Evolutionary conservation across 2,888 invertebrate species (phyloP), one percentile per base, ranked within the genome.

Genomic region (Arrhopalites spinosus): DNA sequence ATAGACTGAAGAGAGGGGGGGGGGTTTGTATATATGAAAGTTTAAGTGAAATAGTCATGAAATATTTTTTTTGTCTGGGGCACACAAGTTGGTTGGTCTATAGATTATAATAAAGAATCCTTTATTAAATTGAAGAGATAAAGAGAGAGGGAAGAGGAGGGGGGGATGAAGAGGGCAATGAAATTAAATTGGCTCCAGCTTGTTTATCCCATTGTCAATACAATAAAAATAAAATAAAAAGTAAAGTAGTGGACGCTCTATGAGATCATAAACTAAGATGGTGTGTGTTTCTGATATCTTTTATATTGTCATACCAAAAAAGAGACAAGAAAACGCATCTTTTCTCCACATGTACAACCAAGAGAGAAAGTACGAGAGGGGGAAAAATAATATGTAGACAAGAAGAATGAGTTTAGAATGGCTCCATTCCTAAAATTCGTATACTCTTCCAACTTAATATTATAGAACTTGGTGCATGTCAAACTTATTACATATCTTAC

Each of bases 401-500:
- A 36, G 36, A 36, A 30, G 63, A 63, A 63, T 63, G 63, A 63
- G 63, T 29, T 63, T 63, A 63, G 30, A 63, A 63, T 63, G 30
- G 30, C 15, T 29, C 63, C 17, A 59, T 59, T 59, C 20, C 11
- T 59, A 59, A 59, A n/a, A n/a, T n/a, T n/a, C n/a, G n/a, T n/a
- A n/a, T n/a, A n/a, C n/a, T n/a, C n/a, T n/a, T 23, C 23, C 23
- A 63, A 63, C 63, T 27, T 63, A 63, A 63, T 63, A 63, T 27
- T 1, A 63, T 63, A 5, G 5, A 11, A 11, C 5, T 11, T 36
- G 36, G 3, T 7, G 11, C 36, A 36, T 36, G 36, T 36, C 36
- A 36, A 36, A 36, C 36, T 36, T 36, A 11, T 36, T 36, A 7
- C 36, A 36, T 7, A 59, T 59, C 59, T 59, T 23, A 59, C 25